Evolutionary conservation across 2,113 vertebrate species (phyloP), one percentile per base, ranked within the genome.

Genomic region (Symphodus melops): DNA sequence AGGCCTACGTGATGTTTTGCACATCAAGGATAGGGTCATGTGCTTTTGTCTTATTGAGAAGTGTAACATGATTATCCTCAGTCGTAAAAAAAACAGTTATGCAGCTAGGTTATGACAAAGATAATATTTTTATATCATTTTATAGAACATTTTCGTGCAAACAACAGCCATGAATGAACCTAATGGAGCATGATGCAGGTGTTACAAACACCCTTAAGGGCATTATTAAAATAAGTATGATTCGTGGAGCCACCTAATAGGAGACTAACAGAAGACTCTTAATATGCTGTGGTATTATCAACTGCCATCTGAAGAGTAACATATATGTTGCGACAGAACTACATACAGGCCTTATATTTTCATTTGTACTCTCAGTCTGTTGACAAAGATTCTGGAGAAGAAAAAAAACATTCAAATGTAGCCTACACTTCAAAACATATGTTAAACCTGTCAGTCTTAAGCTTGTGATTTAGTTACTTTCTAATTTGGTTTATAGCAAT

Each of bases 391-490:
- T 20, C 7, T 20, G 48, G 46, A 36, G 21, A 68, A n/a, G n/a
- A n/a, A n/a, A n/a, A n/a, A n/a, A n/a, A 64, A 62, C 16, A 56
- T 8, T 53, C 39, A 59, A 57, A 67, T 68, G 44, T 51, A n/a
- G n/a, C n/a, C n/a, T n/a, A 54, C 6, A 67, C 13, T 57, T 46
- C 54, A 5, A 52, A 57, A 37, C 58, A 72, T 71, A 70, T 68
- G 69, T 66, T 41, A 48, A 16, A 52, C 63, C 44, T 59, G 23
- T 12, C 41, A 9, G 14, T 44, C 13, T n/a, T 17, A 23, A 5
- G 72, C 91, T 42, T 21, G 14, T 73, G 75, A 84, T 53, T 36
- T 42, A 79, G 60, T 61, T 88, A 88, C 68, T 86, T 83, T 48
- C 46, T 48, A 17, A 74, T 78, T 76, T 78, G 56, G 70, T 52